phyloP scores from a whole-genome alignment of 2,888 invertebrate genomes.

The Mythimna loreyi region DNA sequence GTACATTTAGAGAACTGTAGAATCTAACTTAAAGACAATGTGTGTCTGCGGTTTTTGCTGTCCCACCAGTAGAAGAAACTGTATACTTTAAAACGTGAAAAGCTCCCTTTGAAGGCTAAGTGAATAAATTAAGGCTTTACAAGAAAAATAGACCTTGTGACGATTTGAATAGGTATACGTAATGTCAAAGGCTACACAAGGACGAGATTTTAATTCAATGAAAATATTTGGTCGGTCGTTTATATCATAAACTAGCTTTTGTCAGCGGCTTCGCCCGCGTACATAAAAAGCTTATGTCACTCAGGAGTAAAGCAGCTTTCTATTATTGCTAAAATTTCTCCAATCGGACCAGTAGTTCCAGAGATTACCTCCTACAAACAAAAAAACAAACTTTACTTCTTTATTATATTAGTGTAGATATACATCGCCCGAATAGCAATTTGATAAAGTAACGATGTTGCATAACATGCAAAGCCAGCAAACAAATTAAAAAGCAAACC shows the following conservation, averaged over 20 bases:
- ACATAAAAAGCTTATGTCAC: no score
- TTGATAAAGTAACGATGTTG: conserved; percentile 17
- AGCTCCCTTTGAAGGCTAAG: neutral
- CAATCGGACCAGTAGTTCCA: no score
- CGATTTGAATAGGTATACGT: neutral
- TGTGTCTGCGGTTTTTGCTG: neutral
- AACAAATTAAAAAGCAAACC: conserved; percentile 37
- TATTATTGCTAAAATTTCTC: no score
- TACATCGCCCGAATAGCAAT: conserved; percentile 4
- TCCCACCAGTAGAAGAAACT: neutral
- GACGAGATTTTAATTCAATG: neutral
- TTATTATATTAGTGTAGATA: no score
- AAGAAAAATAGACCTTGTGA: neutral
- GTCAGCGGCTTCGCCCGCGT: no score
- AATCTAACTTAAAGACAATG: neutral
- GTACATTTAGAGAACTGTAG: neutral
- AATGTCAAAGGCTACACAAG: neutral
- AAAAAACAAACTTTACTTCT: no score
- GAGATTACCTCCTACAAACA: no score
- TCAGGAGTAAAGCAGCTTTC: no score
- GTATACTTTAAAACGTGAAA: neutral
- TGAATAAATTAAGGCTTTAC: neutral
- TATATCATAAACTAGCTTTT: conserved; percentile 22
- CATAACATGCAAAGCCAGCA: conserved; percentile 23
- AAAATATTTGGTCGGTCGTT: neutral